Percentiles rank a stretch among this genome's conserved stretches.
Evolutionary conservation across 2,797 vertebrate species (phyloP).

Genomic region (Pteronotus mesoamericanus): DNA sequence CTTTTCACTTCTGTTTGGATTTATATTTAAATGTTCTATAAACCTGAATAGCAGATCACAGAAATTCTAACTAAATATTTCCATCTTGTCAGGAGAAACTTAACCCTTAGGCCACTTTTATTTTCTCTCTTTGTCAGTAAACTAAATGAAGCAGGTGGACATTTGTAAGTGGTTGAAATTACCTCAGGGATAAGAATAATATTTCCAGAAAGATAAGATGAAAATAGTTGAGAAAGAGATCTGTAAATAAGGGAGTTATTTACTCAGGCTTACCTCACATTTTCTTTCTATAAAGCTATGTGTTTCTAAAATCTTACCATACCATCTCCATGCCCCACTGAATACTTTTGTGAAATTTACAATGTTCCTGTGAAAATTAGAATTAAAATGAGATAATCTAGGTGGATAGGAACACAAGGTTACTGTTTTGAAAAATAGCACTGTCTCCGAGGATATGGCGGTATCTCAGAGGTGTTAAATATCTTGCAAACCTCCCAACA

Average conservation of each 20-base stretch:
- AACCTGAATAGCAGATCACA: not conserved
- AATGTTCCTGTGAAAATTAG: not conserved
- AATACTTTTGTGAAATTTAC: not conserved
- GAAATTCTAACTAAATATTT: not conserved
- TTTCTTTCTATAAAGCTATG: not conserved
- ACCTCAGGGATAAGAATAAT: not conserved
- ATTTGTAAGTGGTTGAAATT: not conserved
- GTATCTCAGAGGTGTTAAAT: not conserved
- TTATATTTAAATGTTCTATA: not conserved
- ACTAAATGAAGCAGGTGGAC: not conserved
- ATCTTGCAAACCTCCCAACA: not conserved
- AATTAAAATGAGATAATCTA: not conserved
- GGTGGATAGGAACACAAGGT: not conserved
- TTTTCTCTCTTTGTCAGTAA: slow-evolving; percentile 12
- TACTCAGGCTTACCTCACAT: not conserved
- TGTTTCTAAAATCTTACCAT: not conserved
- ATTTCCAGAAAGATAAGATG: not conserved
- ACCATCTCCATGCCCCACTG: not conserved
- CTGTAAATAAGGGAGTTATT: not conserved
- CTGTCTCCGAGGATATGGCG: not conserved
- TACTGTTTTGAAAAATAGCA: not conserved
- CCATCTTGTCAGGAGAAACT: not conserved
- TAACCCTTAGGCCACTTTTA: not conserved
- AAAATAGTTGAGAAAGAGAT: not conserved
- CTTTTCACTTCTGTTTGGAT: not conserved